Conservation (phyloP, 1,140 invertebrate genomes). For the Drosophila funebris region DNA sequence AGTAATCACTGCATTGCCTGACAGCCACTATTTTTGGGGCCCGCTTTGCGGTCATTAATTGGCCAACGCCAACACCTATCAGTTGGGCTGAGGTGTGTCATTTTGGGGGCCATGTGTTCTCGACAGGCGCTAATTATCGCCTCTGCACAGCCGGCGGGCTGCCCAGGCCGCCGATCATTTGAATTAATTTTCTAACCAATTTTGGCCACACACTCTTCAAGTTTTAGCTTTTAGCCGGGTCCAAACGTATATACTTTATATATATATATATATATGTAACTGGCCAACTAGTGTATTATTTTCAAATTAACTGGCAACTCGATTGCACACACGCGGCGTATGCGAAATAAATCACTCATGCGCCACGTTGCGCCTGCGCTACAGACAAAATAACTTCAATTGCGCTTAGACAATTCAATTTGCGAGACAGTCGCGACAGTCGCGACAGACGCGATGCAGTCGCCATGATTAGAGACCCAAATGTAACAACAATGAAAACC, state of each 20-base stretch:
- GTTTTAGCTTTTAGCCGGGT: not conserved
- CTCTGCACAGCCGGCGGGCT: slow-evolving; percentile 62
- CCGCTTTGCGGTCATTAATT: slow-evolving; percentile 48
- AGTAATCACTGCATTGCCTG: slow-evolving; percentile 32
- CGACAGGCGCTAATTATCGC: slow-evolving; percentile 77
- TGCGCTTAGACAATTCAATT: slow-evolving; percentile 73
- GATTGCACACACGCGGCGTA: slow-evolving; percentile 74
- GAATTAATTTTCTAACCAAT: slow-evolving; percentile 66
- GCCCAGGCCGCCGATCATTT: slow-evolving; percentile 43
- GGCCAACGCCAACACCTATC: slow-evolving; percentile 36
- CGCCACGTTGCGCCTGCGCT: slow-evolving; percentile 53
- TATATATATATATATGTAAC: no score
- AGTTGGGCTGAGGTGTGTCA: slow-evolving; percentile 42
- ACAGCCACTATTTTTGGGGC: slow-evolving; percentile 33
- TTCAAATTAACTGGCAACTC: slow-evolving; percentile 70
- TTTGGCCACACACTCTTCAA: slow-evolving; percentile 52
- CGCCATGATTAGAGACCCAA: slow-evolving; percentile 46
- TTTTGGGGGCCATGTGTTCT: slow-evolving; percentile 61
- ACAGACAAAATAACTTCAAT: slow-evolving; percentile 45
- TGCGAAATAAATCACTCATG: slow-evolving; percentile 80
- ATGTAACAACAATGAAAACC: slow-evolving; percentile 43
- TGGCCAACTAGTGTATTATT: slow-evolving; percentile 49
- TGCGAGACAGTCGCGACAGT: slow-evolving; percentile 58
- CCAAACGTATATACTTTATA: no score
- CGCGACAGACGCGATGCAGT: slow-evolving; percentile 58